These are phyloP conservation scores for Lemur catta DNA, from an alignment of 2,797 vertebrate species.

Conservation along the genomic window DNA sequence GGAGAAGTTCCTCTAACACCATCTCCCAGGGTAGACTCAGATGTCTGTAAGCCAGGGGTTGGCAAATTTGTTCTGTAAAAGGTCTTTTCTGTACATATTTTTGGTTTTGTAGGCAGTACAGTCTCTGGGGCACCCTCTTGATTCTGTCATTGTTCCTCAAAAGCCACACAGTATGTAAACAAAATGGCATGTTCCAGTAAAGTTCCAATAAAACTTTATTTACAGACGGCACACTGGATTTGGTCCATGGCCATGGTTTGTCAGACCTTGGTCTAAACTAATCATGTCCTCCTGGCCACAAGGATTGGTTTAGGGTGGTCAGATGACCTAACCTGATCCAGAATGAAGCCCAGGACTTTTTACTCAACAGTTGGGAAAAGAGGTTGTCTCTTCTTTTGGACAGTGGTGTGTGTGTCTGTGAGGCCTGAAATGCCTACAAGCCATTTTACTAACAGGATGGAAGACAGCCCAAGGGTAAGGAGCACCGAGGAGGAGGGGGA, in stretches of 20 bases:
- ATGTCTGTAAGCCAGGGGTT: background rate
- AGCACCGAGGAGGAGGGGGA: background rate
- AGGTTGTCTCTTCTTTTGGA: background rate
- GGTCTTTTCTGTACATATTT: background rate
- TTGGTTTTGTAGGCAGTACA: background rate
- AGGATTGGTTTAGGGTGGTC: background rate
- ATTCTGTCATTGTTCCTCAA: background rate
- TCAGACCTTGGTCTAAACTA: background rate
- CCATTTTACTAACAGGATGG: background rate
- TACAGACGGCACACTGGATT: background rate
- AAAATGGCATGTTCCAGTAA: background rate
- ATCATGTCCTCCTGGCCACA: background rate
- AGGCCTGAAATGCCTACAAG: background rate
- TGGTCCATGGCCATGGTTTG: background rate
- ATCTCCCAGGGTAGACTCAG: background rate
- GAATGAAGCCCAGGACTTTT: background rate
- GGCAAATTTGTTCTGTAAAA: background rate
- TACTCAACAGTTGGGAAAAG: background rate
- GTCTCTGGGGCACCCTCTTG: background rate
- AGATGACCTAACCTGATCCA: background rate
- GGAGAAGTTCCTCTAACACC: background rate
- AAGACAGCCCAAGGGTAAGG: background rate
- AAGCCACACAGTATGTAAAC: background rate
- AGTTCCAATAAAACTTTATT: slow-evolving; percentile 47
- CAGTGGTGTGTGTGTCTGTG: background rate